Conservation (phyloP, 2,888 invertebrate genomes). For the Volucella inflata region DNA sequence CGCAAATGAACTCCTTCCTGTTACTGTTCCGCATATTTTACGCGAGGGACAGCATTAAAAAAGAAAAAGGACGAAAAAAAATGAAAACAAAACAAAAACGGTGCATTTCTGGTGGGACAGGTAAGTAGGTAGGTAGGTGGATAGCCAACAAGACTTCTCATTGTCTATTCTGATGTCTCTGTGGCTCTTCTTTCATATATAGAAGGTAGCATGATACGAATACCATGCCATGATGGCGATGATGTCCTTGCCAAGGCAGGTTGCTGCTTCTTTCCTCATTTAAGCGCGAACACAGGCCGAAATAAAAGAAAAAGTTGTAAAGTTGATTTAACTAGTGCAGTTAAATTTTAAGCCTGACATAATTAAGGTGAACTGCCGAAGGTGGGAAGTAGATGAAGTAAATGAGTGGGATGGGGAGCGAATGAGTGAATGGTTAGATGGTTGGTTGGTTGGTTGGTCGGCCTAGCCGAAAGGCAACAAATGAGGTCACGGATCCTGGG, state of each 20-base stretch:
- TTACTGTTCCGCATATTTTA: constrained; percentile 24
- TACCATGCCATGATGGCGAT: constrained; percentile 41
- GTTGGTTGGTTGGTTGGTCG: too few relatives aligned
- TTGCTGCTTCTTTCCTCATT: constrained; percentile 13
- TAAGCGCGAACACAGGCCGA: constrained; percentile 35
- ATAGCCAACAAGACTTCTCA: constrained; percentile 62
- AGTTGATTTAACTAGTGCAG: constrained; percentile 75
- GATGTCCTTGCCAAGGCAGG: constrained; percentile 64
- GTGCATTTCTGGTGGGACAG: constrained; percentile 58
- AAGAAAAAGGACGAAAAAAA: constrained; percentile 1
- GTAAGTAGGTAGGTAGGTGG: not conserved
- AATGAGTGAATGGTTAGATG: not conserved
- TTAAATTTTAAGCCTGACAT: constrained; percentile 75
- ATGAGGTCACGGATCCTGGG: constrained; percentile 58
- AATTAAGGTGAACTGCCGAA: constrained; percentile 74
- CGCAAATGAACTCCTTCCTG: constrained; percentile 58
- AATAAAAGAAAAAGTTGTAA: constrained; percentile 68
- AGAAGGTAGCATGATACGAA: constrained; percentile 24
- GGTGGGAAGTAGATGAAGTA: constrained; percentile 1
- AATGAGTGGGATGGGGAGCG: not conserved
- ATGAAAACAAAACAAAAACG: constrained; percentile 44
- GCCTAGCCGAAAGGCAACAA: constrained; percentile 40
- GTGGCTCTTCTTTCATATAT: constrained; percentile 33
- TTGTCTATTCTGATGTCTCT: constrained; percentile 70
- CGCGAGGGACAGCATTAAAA: constrained; percentile 55